Percentiles rank a stretch among this genome's conserved stretches.
These are phyloP conservation scores for Scrobipalpa costella DNA, from an alignment of 2,888 invertebrate species.

Conservation along the genomic window DNA sequence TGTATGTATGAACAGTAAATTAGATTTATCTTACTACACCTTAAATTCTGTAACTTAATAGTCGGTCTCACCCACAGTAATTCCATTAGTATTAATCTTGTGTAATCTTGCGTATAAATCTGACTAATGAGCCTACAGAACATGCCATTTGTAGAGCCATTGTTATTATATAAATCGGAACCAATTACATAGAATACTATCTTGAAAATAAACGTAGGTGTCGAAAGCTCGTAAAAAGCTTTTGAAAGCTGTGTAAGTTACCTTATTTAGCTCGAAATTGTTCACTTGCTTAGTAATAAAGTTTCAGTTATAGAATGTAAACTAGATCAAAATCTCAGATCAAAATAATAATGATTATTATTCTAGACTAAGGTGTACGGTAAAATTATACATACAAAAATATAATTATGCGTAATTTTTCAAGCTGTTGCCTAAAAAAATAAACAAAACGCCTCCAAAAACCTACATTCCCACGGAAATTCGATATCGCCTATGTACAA, in stretches of 20 bases:
- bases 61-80: conserved; percentile 9
- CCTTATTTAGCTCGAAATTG: too few relatives aligned
- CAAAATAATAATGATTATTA: too few relatives aligned
- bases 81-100: conserved; percentile 28
- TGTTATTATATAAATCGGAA: conserved; percentile 3
- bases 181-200: neutral
- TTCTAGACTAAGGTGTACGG: too few relatives aligned
- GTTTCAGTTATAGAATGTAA: too few relatives aligned
- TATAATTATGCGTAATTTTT: too few relatives aligned
- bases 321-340: too few relatives aligned
- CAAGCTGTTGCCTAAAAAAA: too few relatives aligned
- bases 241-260: too few relatives aligned
- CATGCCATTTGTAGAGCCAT: conserved; percentile 21
- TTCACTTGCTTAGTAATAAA: too few relatives aligned
- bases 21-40: neutral
- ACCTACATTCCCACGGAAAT: neutral
- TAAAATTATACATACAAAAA: too few relatives aligned
- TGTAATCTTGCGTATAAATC: conserved; percentile 45
- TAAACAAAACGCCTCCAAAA: neutral
- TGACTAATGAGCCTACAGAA: conserved; percentile 39
- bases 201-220: too few relatives aligned
- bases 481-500: neutral
- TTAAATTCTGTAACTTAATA: conserved; percentile 6
- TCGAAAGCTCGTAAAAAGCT: too few relatives aligned
- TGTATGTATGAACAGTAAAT: neutral